phyloP scores from a whole-genome alignment of 1,140 invertebrate genomes.

The Camponotus pennsylvanicus region DNA sequence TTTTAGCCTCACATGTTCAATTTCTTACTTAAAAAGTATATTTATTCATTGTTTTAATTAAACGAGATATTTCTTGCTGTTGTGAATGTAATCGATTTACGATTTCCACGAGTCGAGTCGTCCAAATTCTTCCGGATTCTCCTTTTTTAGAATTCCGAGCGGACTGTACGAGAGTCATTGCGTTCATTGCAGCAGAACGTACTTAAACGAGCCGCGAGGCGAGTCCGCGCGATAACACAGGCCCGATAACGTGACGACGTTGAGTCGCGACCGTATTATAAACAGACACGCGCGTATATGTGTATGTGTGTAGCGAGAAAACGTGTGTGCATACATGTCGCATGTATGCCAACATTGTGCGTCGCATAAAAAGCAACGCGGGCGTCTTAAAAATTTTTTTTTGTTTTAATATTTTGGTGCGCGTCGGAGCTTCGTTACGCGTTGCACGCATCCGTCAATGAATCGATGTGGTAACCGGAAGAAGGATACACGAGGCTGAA shows the following conservation, averaged over 20 bases:
- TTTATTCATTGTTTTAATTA: background rate
- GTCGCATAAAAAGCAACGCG: slow-evolving; percentile 60
- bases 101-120: background rate
- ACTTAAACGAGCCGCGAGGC: slow-evolving; percentile 69
- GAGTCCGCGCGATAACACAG: slow-evolving; percentile 79
- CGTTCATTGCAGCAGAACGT: slow-evolving; percentile 29
- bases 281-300: slow-evolving; percentile 68
- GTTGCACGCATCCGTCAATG: slow-evolving; percentile 29
- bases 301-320: slow-evolving; percentile 22
- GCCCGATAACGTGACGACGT: slow-evolving; percentile 78
- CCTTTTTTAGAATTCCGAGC: background rate
- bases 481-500: background rate
- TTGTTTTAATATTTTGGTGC: no score
- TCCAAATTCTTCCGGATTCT: background rate
- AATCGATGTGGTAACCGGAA: slow-evolving; percentile 51
- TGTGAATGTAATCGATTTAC: background rate
- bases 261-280: slow-evolving; percentile 72
- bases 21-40: background rate
- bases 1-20: no score
- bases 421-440: slow-evolving; percentile 47
- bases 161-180: slow-evolving; percentile 49
- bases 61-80: no score
- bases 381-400: no score
- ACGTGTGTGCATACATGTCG: background rate
- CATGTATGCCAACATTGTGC: slow-evolving; percentile 42